A percentile compares a stretch with the other conserved stretches of the same genome.
phyloP scores from a whole-genome alignment of 2,888 invertebrate species.

The Nomada flava region DNA sequence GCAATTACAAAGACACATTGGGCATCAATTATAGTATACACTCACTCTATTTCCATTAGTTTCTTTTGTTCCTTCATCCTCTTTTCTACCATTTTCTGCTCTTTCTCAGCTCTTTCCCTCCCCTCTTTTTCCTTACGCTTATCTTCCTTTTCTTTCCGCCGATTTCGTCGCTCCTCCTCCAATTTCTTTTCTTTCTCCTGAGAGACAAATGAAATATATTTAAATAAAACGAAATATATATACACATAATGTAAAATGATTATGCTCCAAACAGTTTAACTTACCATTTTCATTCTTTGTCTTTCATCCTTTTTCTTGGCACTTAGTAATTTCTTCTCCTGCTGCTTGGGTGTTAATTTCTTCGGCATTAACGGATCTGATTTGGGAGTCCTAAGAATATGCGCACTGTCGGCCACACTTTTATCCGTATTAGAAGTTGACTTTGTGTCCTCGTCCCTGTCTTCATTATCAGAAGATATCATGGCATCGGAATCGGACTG shows the following conservation, averaged over 20 bases:
- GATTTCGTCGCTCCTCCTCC: slow-evolving; percentile 83
- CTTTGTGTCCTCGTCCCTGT: slow-evolving; percentile 46
- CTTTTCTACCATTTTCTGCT: slow-evolving; percentile 84
- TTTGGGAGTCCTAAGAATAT: slow-evolving; percentile 51
- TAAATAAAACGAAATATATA: neutral
- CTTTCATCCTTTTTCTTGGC: slow-evolving; percentile 86
- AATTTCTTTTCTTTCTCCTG: slow-evolving; percentile 85
- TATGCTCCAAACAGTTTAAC: slow-evolving; percentile 41
- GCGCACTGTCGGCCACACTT: neutral
- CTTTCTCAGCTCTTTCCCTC: slow-evolving; percentile 83
- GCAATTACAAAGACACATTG: neutral
- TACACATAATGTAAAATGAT: slow-evolving; percentile 56
- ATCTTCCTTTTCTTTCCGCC: slow-evolving; percentile 80
- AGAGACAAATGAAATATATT: slow-evolving; percentile 59
- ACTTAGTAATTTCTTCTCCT: slow-evolving; percentile 86
- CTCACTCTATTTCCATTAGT: slow-evolving; percentile 83
- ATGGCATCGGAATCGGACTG: slow-evolving; percentile 65
- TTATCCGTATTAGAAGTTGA: slow-evolving; percentile 18
- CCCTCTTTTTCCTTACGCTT: slow-evolving; percentile 82
- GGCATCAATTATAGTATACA: slow-evolving; percentile 6
- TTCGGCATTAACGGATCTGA: slow-evolving; percentile 53
- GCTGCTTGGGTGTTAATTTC: slow-evolving; percentile 83
- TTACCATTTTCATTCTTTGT: slow-evolving; percentile 85
- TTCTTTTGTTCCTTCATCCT: slow-evolving; percentile 80
- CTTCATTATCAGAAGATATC: slow-evolving; percentile 71